Evolutionary conservation across 2,797 vertebrate species (phyloP).

Genomic region (Rhyacichthys aspro): DNA sequence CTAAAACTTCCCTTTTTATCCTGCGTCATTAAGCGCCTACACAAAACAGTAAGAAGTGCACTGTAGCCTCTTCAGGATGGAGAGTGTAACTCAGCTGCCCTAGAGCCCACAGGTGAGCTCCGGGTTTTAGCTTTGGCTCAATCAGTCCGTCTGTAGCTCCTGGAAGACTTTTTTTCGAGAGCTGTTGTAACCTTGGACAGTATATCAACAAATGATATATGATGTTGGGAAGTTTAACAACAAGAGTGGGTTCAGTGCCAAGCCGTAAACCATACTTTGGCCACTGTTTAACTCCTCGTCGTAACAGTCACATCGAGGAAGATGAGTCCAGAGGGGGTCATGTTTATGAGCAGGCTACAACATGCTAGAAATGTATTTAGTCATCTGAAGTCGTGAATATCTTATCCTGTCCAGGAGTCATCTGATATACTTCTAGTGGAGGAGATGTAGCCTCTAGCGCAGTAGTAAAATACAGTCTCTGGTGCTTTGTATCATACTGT

Average conservation of each 20-base stretch:
- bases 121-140: conserved; percentile 41
- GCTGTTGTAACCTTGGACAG: conserved; percentile 65
- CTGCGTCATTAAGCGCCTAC: conserved; percentile 34
- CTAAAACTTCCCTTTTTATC: conserved; percentile 5
- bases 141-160: conserved; percentile 42
- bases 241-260: conserved; percentile 24
- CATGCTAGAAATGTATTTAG: conserved; percentile 21
- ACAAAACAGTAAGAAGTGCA: conserved; percentile 28
- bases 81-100: conserved; percentile 30
- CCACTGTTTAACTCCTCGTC: not conserved
- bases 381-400: conserved; percentile 23
- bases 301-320: not conserved
- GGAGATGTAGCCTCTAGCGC: conserved; percentile 27
- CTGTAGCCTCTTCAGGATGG: conserved; percentile 35
- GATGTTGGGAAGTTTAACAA: conserved; percentile 56
- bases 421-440: conserved; percentile 8
- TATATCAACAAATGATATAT: conserved; percentile 52
- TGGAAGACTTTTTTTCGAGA: conserved; percentile 59
- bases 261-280: conserved; percentile 24
- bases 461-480: conserved; percentile 23
- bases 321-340: not conserved
- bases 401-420: conserved; percentile 23
- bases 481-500: conserved; percentile 25
- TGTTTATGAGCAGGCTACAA: not conserved
- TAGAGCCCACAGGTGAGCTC: conserved; percentile 58